Evolutionary conservation across 2,888 invertebrate genomes (phyloP), one percentile per base, ranked within the genome.

Genomic region (Andrena dorsata): DNA sequence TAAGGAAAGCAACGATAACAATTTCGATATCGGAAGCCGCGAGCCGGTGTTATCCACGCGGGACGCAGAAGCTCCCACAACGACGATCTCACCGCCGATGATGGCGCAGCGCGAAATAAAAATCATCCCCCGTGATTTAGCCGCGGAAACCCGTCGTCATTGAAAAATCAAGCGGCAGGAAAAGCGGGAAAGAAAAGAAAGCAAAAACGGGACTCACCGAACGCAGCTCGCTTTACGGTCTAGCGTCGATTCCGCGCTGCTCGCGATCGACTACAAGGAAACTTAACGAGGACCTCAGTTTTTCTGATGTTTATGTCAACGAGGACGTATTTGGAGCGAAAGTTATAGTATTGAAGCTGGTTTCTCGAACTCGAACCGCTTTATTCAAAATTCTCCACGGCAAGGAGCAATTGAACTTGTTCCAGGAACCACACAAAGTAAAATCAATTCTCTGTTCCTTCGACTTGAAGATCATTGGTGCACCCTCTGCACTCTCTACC

Each of bases 1-100:
- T 88, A 87, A 88, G 76, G 69, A 90, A 86, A 88, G 84, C 65
- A 81, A 69, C 35, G 82, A 66, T 65, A 90, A 92, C 90, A 89
- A 83, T 60, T 64, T 87, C 71, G 77, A 77, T 91, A 92, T 91
- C 91, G 79, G 70, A 51, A 80, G 88, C 88, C 89, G 86, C 86
- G 92, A 91, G 91, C 91, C 88, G 88, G 63, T 20, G 60, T 71
- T 86, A 86, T 86, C 86, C 74, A 72, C 49, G n/a, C 51, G 65
- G 53, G 61, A 68, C 73, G 60, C 70, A 74, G 75, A 76, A 82
- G 68, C 73, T 72, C 65, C 63, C 60, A 51, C 56, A 75, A 66
- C 60, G 53, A 20, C 30, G 23, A 56, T 26, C 51, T 16, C 70
- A 41, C 64, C 5, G n/a, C 10, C 30, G 5, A 32, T 41, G 41